Evolutionary conservation across 2,797 vertebrate genomes (phyloP), one percentile per base, ranked within the genome.

Genomic region (Tragopan temminckii): DNA sequence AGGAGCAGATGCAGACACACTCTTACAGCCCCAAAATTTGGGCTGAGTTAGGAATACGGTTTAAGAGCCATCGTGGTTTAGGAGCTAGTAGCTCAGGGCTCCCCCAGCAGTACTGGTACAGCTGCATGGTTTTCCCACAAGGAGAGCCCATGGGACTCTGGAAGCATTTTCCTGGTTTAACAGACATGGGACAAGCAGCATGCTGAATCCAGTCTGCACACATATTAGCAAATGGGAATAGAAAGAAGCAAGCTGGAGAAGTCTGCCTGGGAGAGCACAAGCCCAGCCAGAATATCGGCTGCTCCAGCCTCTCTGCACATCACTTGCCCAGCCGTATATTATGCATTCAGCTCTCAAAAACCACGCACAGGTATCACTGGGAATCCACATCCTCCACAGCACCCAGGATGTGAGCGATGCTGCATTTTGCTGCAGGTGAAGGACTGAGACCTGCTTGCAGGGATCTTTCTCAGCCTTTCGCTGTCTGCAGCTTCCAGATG

Each of bases 181-280:
- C 24, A 24, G 27, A 18, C 29, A 31, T 4, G 16, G 57, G 78
- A 43, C 1, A 4, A 80, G 68, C 46, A 70, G 61, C 35, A 7
- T 27, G 1, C 5, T 13, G 24, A 45, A 64, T 29, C 45, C 0
- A 0, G 29, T 1, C 9, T 0, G 0, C 1, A 5, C 5, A 3
- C 7, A 7, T 31, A 38, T n/a, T 13, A 24, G n/a, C 24, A 46
- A 61, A 58, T 3, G 14, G 38, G 35, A 18, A 12, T 14, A 27
- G 31, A 13, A 6, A 77, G 31, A 24, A 2, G 8, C 58, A 66
- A 70, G 42, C 9, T 38, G 59, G 52, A 66, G 63, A 53, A 81
- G 35, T 24, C 31, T 9, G 11, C 8, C 66, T 48, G 35, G 24
- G 25, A 68, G 66, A 25, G 35, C 35, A 31, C 15, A 13, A 38